phyloP scores from a whole-genome alignment of 2,113 vertebrate genomes.

The Redunca redunca region DNA sequence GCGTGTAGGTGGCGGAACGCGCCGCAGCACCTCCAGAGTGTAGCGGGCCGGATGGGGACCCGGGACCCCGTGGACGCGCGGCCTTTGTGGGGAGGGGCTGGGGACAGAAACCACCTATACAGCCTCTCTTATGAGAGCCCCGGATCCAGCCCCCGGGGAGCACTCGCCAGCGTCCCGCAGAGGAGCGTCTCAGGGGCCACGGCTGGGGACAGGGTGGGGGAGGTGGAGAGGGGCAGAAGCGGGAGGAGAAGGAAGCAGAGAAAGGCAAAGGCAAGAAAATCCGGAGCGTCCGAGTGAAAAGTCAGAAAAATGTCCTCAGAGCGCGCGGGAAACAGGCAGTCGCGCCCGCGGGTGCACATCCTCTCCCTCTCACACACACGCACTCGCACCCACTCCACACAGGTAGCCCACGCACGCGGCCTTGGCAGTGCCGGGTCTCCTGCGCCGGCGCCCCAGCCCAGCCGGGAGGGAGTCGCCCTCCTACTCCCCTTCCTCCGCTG shows the following conservation, averaged over 20 bases:
- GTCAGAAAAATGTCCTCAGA: constrained; percentile 43
- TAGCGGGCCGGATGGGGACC: not conserved
- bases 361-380: not conserved
- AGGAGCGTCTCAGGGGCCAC: not conserved
- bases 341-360: not conserved
- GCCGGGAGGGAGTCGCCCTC: not conserved
- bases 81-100: not conserved
- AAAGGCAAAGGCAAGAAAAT: constrained; percentile 17
- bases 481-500: not conserved
- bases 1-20: not conserved
- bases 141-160: not conserved
- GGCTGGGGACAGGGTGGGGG: not conserved
- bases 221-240: not conserved
- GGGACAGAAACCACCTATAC: not conserved
- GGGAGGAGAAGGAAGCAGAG: not conserved
- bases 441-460: not conserved
- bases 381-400: not conserved
- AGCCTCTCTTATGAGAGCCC: not conserved
- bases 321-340: not conserved
- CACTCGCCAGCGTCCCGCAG: not conserved
- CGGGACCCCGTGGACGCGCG: not conserved
- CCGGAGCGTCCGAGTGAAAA: constrained; percentile 28
- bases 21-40: not conserved
- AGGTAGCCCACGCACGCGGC: not conserved
- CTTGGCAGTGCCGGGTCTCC: not conserved